Evolutionary conservation across 2,888 invertebrate species (phyloP).

Genomic region (Diarsia rubi): DNA sequence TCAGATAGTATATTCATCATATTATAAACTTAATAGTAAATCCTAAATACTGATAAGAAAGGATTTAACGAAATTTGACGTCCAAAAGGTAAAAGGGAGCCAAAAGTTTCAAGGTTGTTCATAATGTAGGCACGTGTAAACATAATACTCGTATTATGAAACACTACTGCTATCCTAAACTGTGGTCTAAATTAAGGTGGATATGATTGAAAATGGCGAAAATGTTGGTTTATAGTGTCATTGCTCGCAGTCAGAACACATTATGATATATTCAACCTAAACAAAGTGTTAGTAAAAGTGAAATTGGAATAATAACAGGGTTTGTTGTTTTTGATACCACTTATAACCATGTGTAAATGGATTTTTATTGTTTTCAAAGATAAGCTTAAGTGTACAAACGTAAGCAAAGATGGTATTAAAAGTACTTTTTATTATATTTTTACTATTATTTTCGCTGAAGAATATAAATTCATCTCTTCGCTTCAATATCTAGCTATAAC

Average conservation of each 20-base stretch:
- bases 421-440: not conserved
- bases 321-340: slow-evolving; percentile 4
- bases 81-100: slow-evolving; percentile 49
- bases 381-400: slow-evolving; percentile 1
- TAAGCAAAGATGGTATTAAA: not conserved
- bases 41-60: slow-evolving; percentile 32
- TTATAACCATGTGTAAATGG: not conserved
- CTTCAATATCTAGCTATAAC: slow-evolving; percentile 30
- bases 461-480: slow-evolving; percentile 26
- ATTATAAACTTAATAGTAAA: too few species aligned
- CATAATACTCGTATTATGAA: slow-evolving; percentile 32
- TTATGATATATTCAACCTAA: slow-evolving; percentile 19
- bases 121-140: slow-evolving; percentile 25
- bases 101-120: slow-evolving; percentile 40
- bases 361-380: slow-evolving; percentile 18
- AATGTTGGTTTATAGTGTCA: slow-evolving; percentile 20
- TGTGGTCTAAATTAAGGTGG: slow-evolving; percentile 5
- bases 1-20: too few species aligned
- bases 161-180: slow-evolving; percentile 20
- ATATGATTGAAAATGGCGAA: slow-evolving; percentile 21
- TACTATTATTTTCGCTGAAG: slow-evolving; percentile 1
- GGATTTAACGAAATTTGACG: slow-evolving; percentile 38
- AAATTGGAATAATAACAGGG: slow-evolving; percentile 6
- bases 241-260: slow-evolving; percentile 24
- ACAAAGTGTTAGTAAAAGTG: slow-evolving; percentile 15